Evolutionary conservation across 2,888 invertebrate genomes (phyloP).

Genomic region (Hydropsyche betteni): DNA sequence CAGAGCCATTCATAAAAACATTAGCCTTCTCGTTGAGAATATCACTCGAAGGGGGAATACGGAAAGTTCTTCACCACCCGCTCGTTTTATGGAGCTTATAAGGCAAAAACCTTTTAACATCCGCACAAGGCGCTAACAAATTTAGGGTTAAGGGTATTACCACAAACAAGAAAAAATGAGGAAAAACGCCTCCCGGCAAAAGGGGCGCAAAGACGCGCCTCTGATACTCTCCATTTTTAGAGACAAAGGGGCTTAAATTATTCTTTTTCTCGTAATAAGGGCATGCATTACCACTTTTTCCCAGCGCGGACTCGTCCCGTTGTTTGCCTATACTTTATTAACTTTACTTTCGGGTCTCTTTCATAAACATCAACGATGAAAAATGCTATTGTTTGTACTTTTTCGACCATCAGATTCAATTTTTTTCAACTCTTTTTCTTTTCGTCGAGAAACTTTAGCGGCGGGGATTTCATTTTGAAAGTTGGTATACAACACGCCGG

Average conservation of each 20-base stretch:
- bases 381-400: conserved; percentile 17
- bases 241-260: conserved; percentile 29
- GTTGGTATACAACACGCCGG: conserved; percentile 21
- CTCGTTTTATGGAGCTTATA: conserved; percentile 45
- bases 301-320: neutral
- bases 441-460: neutral
- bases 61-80: neutral
- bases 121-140: conserved; percentile 47
- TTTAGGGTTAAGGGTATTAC: conserved; percentile 51
- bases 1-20: conserved; percentile 32
- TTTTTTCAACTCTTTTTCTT: neutral
- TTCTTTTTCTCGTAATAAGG: conserved; percentile 18
- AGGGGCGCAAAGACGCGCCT: conserved; percentile 31
- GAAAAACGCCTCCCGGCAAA: conserved; percentile 36
- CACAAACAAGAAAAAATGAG: conserved; percentile 48
- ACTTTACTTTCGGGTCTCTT: conserved; percentile 24
- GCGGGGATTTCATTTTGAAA: conserved; percentile 20
- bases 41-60: conserved; percentile 39
- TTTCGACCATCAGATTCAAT: neutral
- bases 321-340: conserved; percentile 29
- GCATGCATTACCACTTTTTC: conserved; percentile 19
- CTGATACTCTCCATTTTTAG: conserved; percentile 14
- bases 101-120: conserved; percentile 51
- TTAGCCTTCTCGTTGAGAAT: conserved; percentile 37
- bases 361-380: conserved; percentile 21